Percentiles rank a stretch among this genome's conserved stretches.
Evolutionary conservation across 1,140 invertebrate species (phyloP).

Genomic region (Tetramorium parvispinum): DNA sequence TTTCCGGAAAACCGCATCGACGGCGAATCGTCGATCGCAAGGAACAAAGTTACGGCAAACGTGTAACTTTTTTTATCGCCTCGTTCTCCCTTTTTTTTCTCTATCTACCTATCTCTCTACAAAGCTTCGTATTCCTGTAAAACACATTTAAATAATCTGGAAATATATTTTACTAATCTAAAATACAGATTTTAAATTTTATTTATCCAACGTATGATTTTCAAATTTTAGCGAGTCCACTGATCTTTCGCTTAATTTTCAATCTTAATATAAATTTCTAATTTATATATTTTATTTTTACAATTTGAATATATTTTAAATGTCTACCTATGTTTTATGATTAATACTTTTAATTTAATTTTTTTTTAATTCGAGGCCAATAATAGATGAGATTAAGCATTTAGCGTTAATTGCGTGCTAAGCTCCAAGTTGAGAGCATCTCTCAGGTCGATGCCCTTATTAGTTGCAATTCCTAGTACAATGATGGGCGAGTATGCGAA

Average conservation of each 20-base stretch:
- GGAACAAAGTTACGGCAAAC: conserved; percentile 37
- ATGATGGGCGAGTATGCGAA: conserved; percentile 28
- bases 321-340: not conserved
- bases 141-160: not conserved
- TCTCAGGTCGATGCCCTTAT: not conserved
- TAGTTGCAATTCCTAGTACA: not conserved
- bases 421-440: not conserved
- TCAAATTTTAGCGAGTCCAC: not conserved
- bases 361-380: not conserved
- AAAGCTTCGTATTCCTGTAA: not conserved
- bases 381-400: not conserved
- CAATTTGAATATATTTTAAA: not conserved
- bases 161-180: not conserved
- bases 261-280: not conserved
- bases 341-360: not conserved
- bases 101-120: not conserved
- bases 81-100: no score
- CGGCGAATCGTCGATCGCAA: conserved; percentile 21
- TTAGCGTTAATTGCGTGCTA: not conserved
- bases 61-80: conserved; percentile 39
- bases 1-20: conserved; percentile 49
- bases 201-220: not conserved
- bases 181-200: not conserved
- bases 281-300: not conserved
- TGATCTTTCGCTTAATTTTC: not conserved